Conservation (phyloP, 2,797 vertebrate genomes). For the Graptemys geographica region DNA sequence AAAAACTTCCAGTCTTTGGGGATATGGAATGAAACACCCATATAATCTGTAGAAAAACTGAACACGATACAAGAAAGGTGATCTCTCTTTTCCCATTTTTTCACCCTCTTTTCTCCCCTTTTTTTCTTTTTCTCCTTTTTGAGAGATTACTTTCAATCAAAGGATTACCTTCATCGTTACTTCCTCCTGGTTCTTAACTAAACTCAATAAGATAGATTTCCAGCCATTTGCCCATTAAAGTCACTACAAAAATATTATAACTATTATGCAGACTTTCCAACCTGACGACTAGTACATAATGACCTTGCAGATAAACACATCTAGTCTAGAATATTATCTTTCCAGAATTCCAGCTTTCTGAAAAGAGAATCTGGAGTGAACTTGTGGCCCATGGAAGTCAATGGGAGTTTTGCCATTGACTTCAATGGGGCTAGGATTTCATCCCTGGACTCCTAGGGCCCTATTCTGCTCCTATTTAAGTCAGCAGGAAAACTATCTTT, state of each 20-base stretch:
- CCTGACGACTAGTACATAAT: background rate
- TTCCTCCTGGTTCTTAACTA: background rate
- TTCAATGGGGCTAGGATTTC: constrained; percentile 2
- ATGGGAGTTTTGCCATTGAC: constrained; percentile 46
- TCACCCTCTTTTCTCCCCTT: background rate
- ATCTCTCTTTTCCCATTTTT: background rate
- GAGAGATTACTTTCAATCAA: background rate
- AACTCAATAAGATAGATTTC: constrained; percentile 35
- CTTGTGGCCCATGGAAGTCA: background rate
- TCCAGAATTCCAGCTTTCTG: constrained; percentile 30
- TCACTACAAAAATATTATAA: constrained; percentile 8
- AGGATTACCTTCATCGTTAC: background rate
- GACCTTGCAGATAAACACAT: background rate
- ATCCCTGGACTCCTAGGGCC: background rate
- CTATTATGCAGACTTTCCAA: background rate
- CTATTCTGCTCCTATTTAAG: background rate
- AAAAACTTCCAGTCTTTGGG: constrained; percentile 31
- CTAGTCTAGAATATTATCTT: background rate
- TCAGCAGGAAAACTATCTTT: constrained; percentile 7
- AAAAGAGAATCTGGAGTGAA: constrained; percentile 42
- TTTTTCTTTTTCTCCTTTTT: background rate
- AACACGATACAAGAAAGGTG: background rate
- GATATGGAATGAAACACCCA: constrained; percentile 18
- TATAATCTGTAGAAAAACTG: constrained; percentile 10
- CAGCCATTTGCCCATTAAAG: background rate